These are phyloP conservation scores for Drosophila barbarae DNA, from an alignment of 2,888 invertebrate genomes.

Conservation along the genomic window DNA sequence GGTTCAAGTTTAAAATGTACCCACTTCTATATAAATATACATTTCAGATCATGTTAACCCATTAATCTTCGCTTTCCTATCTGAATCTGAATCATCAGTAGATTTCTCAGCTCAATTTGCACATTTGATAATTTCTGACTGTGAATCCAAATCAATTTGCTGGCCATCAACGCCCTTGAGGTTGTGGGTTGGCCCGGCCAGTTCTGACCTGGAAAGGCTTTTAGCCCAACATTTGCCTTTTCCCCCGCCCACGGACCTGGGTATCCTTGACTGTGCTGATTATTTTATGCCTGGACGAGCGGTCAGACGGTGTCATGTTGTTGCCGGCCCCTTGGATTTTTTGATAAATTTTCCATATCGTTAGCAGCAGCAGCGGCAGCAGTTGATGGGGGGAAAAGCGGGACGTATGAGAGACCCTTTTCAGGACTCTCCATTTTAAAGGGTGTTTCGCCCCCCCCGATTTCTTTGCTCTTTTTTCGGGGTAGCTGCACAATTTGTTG, in stretches of 20 bases:
- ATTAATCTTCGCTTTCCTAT: slow-evolving; percentile 12
- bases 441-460: slow-evolving; percentile 22
- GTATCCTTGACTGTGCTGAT: slow-evolving; percentile 58
- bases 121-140: slow-evolving; percentile 40
- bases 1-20: neutral
- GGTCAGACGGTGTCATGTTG: slow-evolving; percentile 57
- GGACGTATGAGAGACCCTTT: slow-evolving; percentile 50
- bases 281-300: slow-evolving; percentile 61
- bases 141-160: slow-evolving; percentile 62
- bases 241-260: slow-evolving; percentile 12
- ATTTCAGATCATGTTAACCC: neutral
- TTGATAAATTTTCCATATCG: slow-evolving; percentile 74
- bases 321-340: slow-evolving; percentile 46
- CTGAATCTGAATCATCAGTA: neutral
- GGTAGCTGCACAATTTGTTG: slow-evolving; percentile 62
- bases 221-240: slow-evolving; percentile 67
- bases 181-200: slow-evolving; percentile 21
- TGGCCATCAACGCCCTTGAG: slow-evolving; percentile 34
- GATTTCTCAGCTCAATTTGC: slow-evolving; percentile 33
- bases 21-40: neutral
- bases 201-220: slow-evolving; percentile 64
- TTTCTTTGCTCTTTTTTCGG: slow-evolving; percentile 20
- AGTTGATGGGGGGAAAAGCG: slow-evolving; percentile 10
- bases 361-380: slow-evolving; percentile 49
- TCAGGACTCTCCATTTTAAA: slow-evolving; percentile 43